Evolutionary conservation across 2,113 vertebrate genomes (phyloP).

Genomic region (Gracilinanus agilis): DNA sequence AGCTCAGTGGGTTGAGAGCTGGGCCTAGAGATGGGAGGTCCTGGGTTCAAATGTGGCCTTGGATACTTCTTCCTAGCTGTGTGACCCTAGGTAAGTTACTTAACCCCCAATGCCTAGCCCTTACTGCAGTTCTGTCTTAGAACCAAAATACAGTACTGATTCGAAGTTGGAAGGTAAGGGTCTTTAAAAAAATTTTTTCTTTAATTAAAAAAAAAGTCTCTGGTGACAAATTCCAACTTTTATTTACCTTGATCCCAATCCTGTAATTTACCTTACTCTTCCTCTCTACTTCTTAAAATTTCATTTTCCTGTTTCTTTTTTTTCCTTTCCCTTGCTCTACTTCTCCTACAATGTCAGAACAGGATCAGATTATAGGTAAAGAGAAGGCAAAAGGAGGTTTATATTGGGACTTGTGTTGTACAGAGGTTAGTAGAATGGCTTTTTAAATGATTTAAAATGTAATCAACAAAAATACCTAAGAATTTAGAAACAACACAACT

Average conservation of each 20-base stretch:
- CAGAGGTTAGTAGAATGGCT: neutral
- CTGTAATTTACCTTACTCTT: neutral
- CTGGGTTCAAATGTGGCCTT: too few relatives aligned
- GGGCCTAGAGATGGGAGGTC: too few relatives aligned
- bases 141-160: too few relatives aligned
- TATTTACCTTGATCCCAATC: neutral
- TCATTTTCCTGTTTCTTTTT: neutral
- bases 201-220: too few relatives aligned
- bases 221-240: neutral
- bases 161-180: too few relatives aligned
- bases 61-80: too few relatives aligned
- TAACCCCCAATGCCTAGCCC: too few relatives aligned
- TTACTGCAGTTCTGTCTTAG: too few relatives aligned
- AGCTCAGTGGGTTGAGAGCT: too few relatives aligned
- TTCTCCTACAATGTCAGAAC: neutral
- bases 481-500: neutral
- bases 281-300: neutral
- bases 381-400: neutral
- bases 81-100: too few relatives aligned
- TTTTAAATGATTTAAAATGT: neutral
- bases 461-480: neutral
- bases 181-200: too few relatives aligned
- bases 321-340: neutral
- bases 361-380: neutral
- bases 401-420: neutral